Evolutionary conservation across 2,797 vertebrate genomes (phyloP).

Genomic region (Melanotaenia nigrans): DNA sequence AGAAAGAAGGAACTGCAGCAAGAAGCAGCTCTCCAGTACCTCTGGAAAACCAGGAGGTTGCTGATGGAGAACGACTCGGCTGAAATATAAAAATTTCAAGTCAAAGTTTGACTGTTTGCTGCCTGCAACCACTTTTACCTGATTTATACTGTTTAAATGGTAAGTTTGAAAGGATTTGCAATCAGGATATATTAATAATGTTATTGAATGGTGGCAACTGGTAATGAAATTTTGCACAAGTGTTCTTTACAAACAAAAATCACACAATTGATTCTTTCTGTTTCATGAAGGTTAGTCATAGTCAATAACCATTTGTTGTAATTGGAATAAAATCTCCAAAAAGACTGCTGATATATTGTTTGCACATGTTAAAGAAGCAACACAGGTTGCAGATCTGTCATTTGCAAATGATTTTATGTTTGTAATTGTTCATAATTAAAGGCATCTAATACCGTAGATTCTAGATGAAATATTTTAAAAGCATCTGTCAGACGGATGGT

Average conservation of each 20-base stretch:
- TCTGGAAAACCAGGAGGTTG: constrained; percentile 22
- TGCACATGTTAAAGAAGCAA: constrained; percentile 10
- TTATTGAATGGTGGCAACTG: constrained; percentile 22
- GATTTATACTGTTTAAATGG: neutral
- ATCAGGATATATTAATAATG: constrained; percentile 11
- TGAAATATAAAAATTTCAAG: neutral
- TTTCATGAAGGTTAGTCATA: neutral
- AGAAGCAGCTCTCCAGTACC: constrained; percentile 21
- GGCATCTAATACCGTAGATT: neutral
- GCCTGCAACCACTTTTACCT: neutral
- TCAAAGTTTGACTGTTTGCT: neutral
- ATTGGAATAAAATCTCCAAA: constrained; percentile 1
- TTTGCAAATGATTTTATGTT: neutral
- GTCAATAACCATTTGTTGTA: neutral
- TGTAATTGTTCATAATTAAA: constrained; percentile 29
- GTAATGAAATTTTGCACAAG: constrained; percentile 9
- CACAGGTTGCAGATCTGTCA: neutral
- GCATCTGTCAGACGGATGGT: neutral
- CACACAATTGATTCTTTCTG: constrained; percentile 13
- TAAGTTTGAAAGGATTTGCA: constrained; percentile 4
- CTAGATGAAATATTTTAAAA: constrained; percentile 8
- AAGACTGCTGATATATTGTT: neutral
- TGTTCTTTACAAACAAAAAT: constrained; percentile 22
- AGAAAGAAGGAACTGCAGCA: constrained; percentile 73
- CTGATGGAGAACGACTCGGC: constrained; percentile 36